Percentiles rank a stretch among this genome's conserved stretches.
Conservation (phyloP, 2,797 vertebrate species). For the Psittacula echo region DNA sequence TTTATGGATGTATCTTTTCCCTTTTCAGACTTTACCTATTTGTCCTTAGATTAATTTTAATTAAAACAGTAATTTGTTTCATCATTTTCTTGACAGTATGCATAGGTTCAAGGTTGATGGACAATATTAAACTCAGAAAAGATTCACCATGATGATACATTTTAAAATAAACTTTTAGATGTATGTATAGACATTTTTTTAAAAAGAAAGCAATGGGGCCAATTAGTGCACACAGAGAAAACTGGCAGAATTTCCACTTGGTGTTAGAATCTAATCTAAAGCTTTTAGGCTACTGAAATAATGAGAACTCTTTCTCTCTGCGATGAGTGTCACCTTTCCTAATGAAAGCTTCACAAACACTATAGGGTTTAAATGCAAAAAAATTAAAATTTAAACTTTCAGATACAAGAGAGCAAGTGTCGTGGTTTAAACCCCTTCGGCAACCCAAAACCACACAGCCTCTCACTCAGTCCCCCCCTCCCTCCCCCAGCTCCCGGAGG, state of each 20-base stretch:
- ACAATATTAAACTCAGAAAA: neutral
- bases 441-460: too few species aligned
- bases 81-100: neutral
- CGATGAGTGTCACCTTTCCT: neutral
- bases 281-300: neutral
- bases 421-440: too few species aligned
- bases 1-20: neutral
- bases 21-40: neutral
- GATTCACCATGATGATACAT: neutral
- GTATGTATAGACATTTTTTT: neutral
- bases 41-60: neutral
- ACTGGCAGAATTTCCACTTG: neutral
- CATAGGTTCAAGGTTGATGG: neutral
- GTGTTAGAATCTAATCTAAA: neutral
- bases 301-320: neutral
- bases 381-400: neutral
- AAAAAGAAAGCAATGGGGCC: neutral
- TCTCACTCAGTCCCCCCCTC: too few species aligned
- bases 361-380: neutral
- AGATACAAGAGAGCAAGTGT: neutral
- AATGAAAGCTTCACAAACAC: neutral
- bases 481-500: too few species aligned
- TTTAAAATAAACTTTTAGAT: neutral
- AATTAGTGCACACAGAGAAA: neutral
- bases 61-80: neutral